A percentile compares a stretch with the other conserved stretches of the same genome.
Evolutionary conservation across 2,113 vertebrate species (phyloP).

Genomic region (Etheostoma cragini): DNA sequence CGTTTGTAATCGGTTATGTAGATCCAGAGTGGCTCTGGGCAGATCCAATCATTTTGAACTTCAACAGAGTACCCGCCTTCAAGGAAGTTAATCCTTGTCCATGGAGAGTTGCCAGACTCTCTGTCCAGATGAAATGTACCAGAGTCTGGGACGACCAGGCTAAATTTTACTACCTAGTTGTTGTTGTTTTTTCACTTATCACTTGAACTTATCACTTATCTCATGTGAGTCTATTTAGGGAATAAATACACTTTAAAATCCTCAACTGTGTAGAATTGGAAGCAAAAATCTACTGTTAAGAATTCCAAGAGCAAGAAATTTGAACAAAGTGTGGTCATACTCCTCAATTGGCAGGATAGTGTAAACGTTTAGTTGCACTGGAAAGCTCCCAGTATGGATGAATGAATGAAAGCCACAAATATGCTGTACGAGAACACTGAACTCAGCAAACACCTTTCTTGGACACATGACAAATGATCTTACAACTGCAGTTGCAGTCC

Average conservation of each 20-base stretch:
- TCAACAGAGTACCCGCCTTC: too few species aligned
- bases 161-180: too few species aligned
- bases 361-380: neutral
- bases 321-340: neutral
- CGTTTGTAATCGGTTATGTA: too few species aligned
- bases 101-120: too few species aligned
- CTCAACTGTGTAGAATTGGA: neutral
- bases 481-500: neutral
- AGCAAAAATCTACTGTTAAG: neutral
- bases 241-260: constrained; percentile 1
- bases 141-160: too few species aligned
- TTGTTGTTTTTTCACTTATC: too few species aligned
- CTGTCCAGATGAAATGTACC: too few species aligned
- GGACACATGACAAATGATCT: neutral
- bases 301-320: neutral
- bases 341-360: neutral
- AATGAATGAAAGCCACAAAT: constrained; percentile 45
- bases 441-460: constrained; percentile 23
- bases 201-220: neutral
- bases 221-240: neutral
- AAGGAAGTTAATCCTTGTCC: too few species aligned
- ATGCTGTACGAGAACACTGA: constrained; percentile 19
- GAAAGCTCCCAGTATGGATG: neutral
- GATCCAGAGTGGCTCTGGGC: too few species aligned
- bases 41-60: too few species aligned